Evolutionary conservation across 1,140 invertebrate genomes (phyloP).

Genomic region (Drosophila pseudoananassae): DNA sequence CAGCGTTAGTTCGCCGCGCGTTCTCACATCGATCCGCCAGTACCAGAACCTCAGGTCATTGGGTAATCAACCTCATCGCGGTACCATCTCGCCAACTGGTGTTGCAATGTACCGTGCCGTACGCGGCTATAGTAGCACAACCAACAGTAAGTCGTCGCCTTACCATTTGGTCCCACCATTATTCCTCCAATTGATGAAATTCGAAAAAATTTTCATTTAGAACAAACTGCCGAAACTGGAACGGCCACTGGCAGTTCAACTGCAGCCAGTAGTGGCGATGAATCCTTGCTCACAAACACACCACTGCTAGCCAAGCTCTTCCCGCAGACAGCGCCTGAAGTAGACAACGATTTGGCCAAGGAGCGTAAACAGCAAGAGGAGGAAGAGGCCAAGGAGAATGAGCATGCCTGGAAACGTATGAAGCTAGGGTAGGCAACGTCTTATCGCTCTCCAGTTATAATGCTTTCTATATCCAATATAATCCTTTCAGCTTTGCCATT

Average conservation of each 20-base stretch:
- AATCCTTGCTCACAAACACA: neutral
- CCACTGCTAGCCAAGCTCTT: constrained; percentile 75
- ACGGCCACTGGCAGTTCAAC: neutral
- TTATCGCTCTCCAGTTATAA: neutral
- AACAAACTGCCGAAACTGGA: neutral
- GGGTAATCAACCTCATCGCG: constrained; percentile 30
- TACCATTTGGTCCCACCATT: too few relatives aligned
- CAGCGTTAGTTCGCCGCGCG: constrained; percentile 26
- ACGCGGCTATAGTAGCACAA: constrained; percentile 17
- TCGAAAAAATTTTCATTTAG: neutral
- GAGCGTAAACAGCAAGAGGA: constrained; percentile 77
- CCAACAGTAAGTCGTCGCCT: constrained; percentile 8
- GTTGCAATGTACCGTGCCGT: constrained; percentile 19
- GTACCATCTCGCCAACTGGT: neutral
- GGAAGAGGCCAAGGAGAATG: constrained; percentile 85
- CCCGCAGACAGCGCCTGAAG: constrained; percentile 75
- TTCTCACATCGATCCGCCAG: constrained; percentile 10
- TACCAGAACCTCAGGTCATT: constrained; percentile 23
- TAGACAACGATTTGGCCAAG: constrained; percentile 54
- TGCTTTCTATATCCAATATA: too few relatives aligned
- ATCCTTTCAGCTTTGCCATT: constrained; percentile 84
- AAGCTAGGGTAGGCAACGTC: constrained; percentile 85
- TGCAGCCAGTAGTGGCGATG: constrained; percentile 1
- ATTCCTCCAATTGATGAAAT: too few relatives aligned
- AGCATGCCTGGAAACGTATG: constrained; percentile 87